Conservation (phyloP, 1,140 invertebrate species). For the Drosophila equinoxialis region DNA sequence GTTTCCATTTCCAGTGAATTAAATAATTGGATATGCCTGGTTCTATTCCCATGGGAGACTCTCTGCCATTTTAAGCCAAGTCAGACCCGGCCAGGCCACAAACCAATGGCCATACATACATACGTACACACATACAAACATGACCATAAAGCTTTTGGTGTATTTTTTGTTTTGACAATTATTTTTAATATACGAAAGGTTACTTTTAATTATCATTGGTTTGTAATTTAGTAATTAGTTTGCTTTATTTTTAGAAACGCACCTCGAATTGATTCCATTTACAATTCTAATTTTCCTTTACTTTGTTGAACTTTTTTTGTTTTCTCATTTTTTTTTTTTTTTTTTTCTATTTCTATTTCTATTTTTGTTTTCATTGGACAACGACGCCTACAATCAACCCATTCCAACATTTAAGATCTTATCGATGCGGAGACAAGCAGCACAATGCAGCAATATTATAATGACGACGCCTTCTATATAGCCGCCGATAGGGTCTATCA, state of each 20-base stretch:
- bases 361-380: neutral
- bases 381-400: neutral
- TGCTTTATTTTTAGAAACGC: conserved; percentile 21
- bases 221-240: conserved; percentile 28
- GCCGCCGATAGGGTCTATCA: conserved; percentile 80
- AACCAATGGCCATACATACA: too few species aligned
- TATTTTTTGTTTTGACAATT: conserved; percentile 1
- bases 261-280: neutral
- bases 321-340: conserved; percentile 26
- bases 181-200: conserved; percentile 23
- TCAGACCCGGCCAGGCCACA: too few species aligned
- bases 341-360: conserved; percentile 19
- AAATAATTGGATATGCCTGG: conserved; percentile 11
- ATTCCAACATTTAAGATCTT: conserved; percentile 46
- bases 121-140: too few species aligned
- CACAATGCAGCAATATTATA: conserved; percentile 77
- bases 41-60: neutral
- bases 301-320: neutral
- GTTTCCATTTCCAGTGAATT: neutral
- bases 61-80: too few species aligned
- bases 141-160: neutral
- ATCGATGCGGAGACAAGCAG: conserved; percentile 75
- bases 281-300: conserved; percentile 19
- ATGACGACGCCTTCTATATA: conserved; percentile 80
- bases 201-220: conserved; percentile 31